Conservation (phyloP, 2,888 invertebrate genomes). For the Anorthoa munda region DNA sequence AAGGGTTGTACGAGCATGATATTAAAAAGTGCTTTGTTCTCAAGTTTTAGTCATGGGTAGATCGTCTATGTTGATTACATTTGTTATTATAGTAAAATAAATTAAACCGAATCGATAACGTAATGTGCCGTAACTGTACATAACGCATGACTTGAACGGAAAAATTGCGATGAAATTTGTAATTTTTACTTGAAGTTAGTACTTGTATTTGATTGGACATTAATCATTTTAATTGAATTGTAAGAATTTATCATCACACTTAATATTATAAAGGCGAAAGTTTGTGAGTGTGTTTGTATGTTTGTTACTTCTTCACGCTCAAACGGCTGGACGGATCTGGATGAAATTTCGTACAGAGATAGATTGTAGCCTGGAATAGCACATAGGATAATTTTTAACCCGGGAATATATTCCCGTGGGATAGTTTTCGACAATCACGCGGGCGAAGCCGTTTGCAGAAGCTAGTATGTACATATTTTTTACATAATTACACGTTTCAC, state of each 20-base stretch:
- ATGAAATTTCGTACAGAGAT: no score
- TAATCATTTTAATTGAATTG: constrained; percentile 36
- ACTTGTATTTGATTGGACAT: constrained; percentile 10
- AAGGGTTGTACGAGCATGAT: constrained; percentile 16
- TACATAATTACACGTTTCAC: not conserved
- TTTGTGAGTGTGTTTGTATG: no score
- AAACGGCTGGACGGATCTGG: no score
- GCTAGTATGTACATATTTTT: constrained; percentile 2
- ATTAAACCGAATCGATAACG: constrained; percentile 61
- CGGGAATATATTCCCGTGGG: no score
- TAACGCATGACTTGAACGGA: constrained; percentile 55
- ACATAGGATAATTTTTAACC: no score
- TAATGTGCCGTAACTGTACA: constrained; percentile 65
- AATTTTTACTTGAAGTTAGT: constrained; percentile 14
- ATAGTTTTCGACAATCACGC: no score
- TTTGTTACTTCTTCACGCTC: no score
- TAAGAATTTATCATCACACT: constrained; percentile 5
- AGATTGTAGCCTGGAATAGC: no score
- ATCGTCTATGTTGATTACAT: constrained; percentile 49
- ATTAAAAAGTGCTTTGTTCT: constrained; percentile 44
- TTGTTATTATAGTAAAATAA: constrained; percentile 66
- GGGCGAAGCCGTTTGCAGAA: no score
- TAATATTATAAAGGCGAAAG: no score
- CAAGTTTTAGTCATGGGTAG: constrained; percentile 62
- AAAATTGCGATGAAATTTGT: constrained; percentile 32